Evolutionary conservation across 2,797 vertebrate species (phyloP).

Genomic region (Coilia nasus): DNA sequence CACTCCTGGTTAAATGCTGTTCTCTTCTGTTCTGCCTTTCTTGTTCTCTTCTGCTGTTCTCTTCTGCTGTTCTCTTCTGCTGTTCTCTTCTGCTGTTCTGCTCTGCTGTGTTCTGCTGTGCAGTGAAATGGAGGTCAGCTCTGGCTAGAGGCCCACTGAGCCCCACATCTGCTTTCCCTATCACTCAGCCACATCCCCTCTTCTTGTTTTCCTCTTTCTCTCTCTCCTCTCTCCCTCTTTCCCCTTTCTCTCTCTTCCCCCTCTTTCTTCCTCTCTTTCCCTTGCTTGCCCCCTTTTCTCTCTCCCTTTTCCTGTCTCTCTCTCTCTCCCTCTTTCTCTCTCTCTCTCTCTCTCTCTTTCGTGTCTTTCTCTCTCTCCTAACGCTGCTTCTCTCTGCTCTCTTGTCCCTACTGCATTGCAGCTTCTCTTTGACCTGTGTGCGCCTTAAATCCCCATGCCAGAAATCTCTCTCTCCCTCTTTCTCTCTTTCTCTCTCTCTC

Average conservation of each 20-base stretch:
- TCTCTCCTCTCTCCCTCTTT: too few relatives aligned
- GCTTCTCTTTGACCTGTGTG: neutral
- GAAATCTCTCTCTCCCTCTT: too few relatives aligned
- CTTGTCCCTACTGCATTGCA: neutral
- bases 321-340: neutral
- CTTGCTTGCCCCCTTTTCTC: too few relatives aligned
- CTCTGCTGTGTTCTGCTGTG: neutral
- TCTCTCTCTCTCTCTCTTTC: neutral
- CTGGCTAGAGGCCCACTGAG: neutral
- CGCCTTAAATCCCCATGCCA: neutral
- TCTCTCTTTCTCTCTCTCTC: too few relatives aligned
- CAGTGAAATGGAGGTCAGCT: constrained; percentile 8
- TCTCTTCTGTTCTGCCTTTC: neutral
- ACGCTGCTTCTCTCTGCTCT: neutral
- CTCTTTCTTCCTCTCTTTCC: too few relatives aligned
- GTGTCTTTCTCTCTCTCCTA: neutral
- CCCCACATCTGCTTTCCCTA: constrained; percentile 48
- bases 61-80: too few relatives aligned
- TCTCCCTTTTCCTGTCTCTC: too few relatives aligned
- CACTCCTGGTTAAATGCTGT: neutral
- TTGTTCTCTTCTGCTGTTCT: too few relatives aligned
- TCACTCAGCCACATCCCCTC: constrained; percentile 7
- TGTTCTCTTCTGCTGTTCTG: too few relatives aligned
- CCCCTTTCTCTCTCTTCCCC: too few relatives aligned
- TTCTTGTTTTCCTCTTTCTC: neutral